phyloP scores from a whole-genome alignment of 2,797 vertebrate species.

The Crenuchus spilurus region DNA sequence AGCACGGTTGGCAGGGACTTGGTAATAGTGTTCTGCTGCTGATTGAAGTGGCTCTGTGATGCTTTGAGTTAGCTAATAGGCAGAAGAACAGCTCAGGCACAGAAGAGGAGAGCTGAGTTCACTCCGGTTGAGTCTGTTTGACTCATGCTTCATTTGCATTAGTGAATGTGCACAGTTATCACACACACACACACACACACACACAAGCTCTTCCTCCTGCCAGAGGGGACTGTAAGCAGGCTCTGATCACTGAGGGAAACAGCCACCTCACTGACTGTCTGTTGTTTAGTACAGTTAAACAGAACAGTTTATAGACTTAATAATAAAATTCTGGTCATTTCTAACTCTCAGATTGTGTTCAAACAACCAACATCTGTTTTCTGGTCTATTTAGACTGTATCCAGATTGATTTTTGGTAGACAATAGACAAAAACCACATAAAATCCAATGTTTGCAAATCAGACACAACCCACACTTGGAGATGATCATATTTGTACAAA shows the following conservation, averaged over 20 bases:
- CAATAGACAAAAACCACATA: no score
- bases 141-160: constrained; percentile 14
- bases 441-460: no score
- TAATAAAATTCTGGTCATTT: no score
- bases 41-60: constrained; percentile 26
- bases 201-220: background rate
- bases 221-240: background rate
- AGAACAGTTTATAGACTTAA: no score
- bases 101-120: constrained; percentile 4
- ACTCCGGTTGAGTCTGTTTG: constrained; percentile 15
- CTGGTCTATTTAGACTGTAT: no score
- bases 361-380: no score
- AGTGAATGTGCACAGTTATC: constrained; percentile 11
- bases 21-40: constrained; percentile 10
- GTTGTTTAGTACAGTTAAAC: no score
- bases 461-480: no score
- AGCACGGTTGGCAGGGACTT: background rate
- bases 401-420: no score
- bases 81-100: background rate
- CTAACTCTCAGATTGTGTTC: no score
- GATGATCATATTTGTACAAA: no score
- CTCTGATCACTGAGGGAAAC: background rate
- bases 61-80: constrained; percentile 26
- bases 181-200: background rate
- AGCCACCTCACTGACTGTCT: background rate